Base-by-base conservation (phyloP, 2,113 vertebrate species). In the Oncorhynchus gorbuscha region DNA sequence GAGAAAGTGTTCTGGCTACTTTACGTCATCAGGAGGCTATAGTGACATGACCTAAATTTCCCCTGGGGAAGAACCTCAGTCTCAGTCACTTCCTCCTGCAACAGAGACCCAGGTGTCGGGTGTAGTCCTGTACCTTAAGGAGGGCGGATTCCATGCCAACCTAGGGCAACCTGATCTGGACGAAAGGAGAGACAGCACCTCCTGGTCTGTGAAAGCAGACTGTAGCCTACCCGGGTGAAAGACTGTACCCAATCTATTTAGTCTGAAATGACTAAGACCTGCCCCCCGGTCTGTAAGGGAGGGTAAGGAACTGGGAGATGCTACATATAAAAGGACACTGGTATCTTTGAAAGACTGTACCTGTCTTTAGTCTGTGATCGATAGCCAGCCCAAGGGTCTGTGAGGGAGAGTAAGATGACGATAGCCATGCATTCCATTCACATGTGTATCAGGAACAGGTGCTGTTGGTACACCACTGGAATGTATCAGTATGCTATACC, bases 121-220 rank as follows among this genome's bases (percentile, higher is more conserved):
- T 83, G 66, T 65, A 79, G 77, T 78, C 7, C 16, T 8, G 59
- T 22, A 22, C 8, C 2, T 86, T 77, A 81, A 88, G 84, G 78
- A 85, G 81, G 24, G 71, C 76, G 32, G 69, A 48, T 79, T 71
- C 78, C 74, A 72, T 1, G 18, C 73, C 55, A 58, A 71, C 69
- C 14, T 3, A 55, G 61, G 78, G 88, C 74, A 90, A 92, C 84
- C 75, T 87, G 87, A 91, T 87, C 86, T 73, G 49, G 77, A 80
- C 79, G 88, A 88, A 92, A 91, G 68, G 8, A 68, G 88, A 45
- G 61, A 48, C 68, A 0, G 13, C 18, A 88, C 79, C 77, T 67
- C 61, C 70, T 61, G 49, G 51, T 26, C 39, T 48, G 71, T 76
- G 62, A 55, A 61, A 62, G 64, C 8, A 55, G 51, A 55, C 14